Conservation (phyloP, 2,888 invertebrate genomes). For the Conomelus anceps region DNA sequence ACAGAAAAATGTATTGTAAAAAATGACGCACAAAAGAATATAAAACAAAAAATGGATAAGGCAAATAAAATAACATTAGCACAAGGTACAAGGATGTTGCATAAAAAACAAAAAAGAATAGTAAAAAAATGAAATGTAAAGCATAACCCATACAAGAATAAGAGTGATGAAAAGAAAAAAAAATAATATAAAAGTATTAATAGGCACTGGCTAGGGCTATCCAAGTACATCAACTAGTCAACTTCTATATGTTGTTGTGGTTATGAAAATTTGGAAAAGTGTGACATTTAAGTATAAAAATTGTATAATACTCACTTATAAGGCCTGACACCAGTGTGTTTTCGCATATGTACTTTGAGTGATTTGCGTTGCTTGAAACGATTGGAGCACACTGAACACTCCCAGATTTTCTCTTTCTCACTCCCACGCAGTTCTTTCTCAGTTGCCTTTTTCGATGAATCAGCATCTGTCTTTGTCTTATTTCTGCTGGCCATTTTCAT, state of each 20-base stretch:
- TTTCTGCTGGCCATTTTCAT: no score
- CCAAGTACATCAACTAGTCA: no score
- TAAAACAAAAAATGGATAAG: background rate
- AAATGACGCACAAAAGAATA: background rate
- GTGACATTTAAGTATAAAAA: background rate
- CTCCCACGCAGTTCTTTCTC: background rate
- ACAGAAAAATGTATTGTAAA: background rate
- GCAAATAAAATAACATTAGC: no score
- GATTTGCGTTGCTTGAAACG: slow-evolving; percentile 8
- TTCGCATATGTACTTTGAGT: slow-evolving; percentile 11
- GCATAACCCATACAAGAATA: no score
- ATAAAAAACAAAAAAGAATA: no score
- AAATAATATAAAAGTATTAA: no score
- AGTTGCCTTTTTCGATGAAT: background rate
- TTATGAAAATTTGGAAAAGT: no score
- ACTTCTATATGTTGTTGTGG: no score
- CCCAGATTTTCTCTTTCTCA: background rate
- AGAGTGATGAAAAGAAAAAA: no score
- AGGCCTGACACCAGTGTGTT: slow-evolving; percentile 7
- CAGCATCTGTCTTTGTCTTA: background rate
- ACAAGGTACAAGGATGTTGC: no score
- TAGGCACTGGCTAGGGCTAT: no score
- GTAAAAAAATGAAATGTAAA: no score
- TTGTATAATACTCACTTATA: slow-evolving; percentile 1
- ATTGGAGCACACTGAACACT: slow-evolving; percentile 1